These are phyloP conservation scores for Tachystola acroxantha DNA, from an alignment of 2,888 invertebrate species.

Conservation along the genomic window DNA sequence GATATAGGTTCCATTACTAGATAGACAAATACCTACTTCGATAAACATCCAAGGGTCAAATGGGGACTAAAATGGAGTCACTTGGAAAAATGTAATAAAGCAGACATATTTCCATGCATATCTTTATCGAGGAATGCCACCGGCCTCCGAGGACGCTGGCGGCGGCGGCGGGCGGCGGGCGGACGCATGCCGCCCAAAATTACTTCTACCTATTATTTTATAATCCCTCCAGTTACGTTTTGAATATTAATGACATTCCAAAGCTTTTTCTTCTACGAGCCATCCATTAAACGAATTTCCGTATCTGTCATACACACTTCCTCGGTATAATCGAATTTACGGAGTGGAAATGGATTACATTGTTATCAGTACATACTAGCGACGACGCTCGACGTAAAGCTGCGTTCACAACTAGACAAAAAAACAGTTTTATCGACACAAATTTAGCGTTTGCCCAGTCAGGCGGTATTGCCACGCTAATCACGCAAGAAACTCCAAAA, in stretches of 20 bases:
- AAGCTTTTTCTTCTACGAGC: slow-evolving; percentile 55
- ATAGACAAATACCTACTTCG: slow-evolving; percentile 1
- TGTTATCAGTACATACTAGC: no score
- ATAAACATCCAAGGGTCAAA: slow-evolving; percentile 25
- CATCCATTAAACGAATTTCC: slow-evolving; percentile 57
- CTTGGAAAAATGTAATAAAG: slow-evolving; percentile 72
- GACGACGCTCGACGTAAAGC: no score
- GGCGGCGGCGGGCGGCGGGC: slow-evolving; percentile 24
- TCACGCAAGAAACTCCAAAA: no score
- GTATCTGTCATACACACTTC: slow-evolving; percentile 50
- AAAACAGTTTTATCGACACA: no score
- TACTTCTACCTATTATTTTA: slow-evolving; percentile 78
- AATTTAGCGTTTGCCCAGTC: no score
- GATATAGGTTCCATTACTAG: no score
- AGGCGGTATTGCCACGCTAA: no score
- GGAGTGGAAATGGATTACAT: no score
- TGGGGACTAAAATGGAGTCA: slow-evolving; percentile 33
- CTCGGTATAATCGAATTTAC: neutral
- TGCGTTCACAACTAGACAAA: no score
- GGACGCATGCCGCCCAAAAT: slow-evolving; percentile 67
- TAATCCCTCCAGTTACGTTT: slow-evolving; percentile 76
- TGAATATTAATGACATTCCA: slow-evolving; percentile 77
- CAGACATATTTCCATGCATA: slow-evolving; percentile 72
- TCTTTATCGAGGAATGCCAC: slow-evolving; percentile 57
- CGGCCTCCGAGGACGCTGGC: slow-evolving; percentile 29